Percentiles rank a stretch among this genome's conserved stretches.
These are phyloP conservation scores for Jacana jacana DNA, from an alignment of 2,113 vertebrate genomes.

Conservation along the genomic window DNA sequence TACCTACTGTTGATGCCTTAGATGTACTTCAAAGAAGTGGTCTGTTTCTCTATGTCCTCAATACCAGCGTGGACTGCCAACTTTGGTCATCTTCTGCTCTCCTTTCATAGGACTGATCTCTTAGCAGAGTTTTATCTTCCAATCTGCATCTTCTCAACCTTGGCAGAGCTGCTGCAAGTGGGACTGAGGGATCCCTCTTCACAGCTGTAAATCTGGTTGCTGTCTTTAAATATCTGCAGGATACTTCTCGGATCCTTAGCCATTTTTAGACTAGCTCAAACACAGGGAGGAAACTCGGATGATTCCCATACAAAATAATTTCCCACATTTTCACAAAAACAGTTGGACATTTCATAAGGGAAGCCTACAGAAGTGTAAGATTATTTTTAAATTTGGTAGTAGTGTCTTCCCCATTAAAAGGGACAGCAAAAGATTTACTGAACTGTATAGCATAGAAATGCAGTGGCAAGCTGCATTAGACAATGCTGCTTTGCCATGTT, in stretches of 20 bases:
- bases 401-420: not conserved
- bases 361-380: not conserved
- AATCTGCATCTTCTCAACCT: not conserved
- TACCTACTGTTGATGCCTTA: not conserved
- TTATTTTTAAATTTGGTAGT: not conserved
- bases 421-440: not conserved
- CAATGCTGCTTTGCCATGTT: rapidly evolving
- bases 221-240: not conserved
- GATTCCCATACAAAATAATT: not conserved
- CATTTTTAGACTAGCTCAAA: not conserved
- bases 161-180: not conserved
- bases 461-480: not conserved
- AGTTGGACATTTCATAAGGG: not conserved
- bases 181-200: not conserved
- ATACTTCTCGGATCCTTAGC: rapidly evolving
- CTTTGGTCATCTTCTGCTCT: not conserved
- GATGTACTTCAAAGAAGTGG: not conserved
- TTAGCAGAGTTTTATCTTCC: not conserved
- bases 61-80: rapidly evolving
- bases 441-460: not conserved
- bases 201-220: not conserved
- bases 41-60: not conserved
- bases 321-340: not conserved
- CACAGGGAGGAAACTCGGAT: rapidly evolving
- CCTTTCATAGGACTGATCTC: not conserved